Conservation (phyloP, 2,113 vertebrate species). For the Coturnix japonica region DNA sequence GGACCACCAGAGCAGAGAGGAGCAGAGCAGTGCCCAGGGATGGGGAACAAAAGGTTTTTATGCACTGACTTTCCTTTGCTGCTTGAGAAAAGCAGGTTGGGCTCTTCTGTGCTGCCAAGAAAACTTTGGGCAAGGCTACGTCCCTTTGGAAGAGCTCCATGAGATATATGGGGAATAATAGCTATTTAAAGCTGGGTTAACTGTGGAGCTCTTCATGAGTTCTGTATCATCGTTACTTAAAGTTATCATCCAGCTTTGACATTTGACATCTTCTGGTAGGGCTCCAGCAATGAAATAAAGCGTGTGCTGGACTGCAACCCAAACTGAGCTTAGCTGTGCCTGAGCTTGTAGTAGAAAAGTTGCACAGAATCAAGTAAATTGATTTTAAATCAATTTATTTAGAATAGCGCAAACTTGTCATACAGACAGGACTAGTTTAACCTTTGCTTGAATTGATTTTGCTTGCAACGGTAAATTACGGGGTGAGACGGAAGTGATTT, state of each 20-base stretch:
- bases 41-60: background rate
- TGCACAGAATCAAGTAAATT: slow-evolving; percentile 35
- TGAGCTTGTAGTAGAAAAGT: background rate
- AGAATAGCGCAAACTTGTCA: slow-evolving; percentile 4
- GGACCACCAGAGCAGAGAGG: slow-evolving; percentile 25
- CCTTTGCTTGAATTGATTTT: slow-evolving; percentile 65
- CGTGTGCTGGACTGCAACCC: rapidly evolving
- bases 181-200: background rate
- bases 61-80: background rate
- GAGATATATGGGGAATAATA: background rate
- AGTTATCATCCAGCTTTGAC: background rate
- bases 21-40: background rate
- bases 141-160: background rate
- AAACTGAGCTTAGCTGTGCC: rapidly evolving
- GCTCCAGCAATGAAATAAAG: background rate
- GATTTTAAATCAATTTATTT: slow-evolving; percentile 63
- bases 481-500: slow-evolving; percentile 57
- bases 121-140: background rate
- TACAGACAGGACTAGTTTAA: slow-evolving; percentile 35
- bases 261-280: background rate
- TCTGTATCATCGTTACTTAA: background rate
- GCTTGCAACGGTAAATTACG: slow-evolving; percentile 40
- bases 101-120: background rate
- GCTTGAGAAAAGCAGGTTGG: background rate
- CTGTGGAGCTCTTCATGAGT: background rate